phyloP scores from a whole-genome alignment of 1,140 invertebrate species.

The Copidosoma floridanum region DNA sequence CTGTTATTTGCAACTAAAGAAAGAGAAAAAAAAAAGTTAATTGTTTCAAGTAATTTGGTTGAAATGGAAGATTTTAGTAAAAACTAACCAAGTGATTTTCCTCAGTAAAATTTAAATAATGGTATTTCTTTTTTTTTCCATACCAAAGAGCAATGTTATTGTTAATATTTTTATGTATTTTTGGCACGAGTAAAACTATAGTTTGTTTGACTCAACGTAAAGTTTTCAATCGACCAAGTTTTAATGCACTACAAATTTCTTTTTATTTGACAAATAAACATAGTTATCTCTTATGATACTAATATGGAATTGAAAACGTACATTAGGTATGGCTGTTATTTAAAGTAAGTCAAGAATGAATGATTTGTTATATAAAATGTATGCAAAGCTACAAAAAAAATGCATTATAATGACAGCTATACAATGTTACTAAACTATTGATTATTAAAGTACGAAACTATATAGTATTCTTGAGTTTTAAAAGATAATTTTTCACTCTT shows the following conservation, averaged over 20 bases:
- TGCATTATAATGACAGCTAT: background rate
- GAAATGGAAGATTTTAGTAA: no score
- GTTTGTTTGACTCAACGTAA: background rate
- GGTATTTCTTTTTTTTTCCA: no score
- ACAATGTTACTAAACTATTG: background rate
- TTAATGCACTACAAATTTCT: conserved; percentile 8
- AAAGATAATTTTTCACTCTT: conserved; percentile 16
- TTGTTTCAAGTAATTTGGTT: conserved; percentile 6
- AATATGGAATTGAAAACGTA: conserved; percentile 25
- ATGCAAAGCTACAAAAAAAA: background rate
- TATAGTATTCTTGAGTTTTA: conserved; percentile 12
- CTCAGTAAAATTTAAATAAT: no score
- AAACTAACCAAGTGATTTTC: no score
- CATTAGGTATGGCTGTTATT: conserved; percentile 12
- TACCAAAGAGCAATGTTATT: conserved; percentile 19
- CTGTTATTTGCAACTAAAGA: background rate
- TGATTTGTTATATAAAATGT: conserved; percentile 11
- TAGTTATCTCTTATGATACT: conserved; percentile 2
- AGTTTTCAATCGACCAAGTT: conserved; percentile 12
- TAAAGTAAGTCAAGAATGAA: conserved; percentile 12
- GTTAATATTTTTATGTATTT: conserved; percentile 10
- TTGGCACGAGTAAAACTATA: no score
- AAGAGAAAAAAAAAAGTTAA: background rate
- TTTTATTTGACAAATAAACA: conserved; percentile 6
- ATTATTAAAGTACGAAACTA: background rate